Evolutionary conservation across 2,113 vertebrate species (phyloP), one percentile per base, ranked within the genome.

Genomic region (Anseranas semipalmata): DNA sequence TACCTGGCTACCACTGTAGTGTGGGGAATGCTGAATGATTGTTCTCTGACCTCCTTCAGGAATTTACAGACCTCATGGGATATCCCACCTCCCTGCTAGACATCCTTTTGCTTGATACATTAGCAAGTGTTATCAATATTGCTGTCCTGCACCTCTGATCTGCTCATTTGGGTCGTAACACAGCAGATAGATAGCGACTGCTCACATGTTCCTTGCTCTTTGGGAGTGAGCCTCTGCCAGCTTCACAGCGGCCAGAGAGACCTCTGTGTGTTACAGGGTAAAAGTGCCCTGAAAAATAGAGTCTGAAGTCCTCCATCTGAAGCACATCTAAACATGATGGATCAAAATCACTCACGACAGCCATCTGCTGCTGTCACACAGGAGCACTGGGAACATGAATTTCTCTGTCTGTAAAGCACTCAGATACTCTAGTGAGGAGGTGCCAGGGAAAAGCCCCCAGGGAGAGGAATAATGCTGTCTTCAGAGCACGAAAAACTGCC

Each of bases 141-240:
- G 56, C 62, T n/a, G 10, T 19, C 35, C 45, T 8, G 62, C 45
- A 27, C 41, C 8, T 35, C 46, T 13, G 6, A 16, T 3, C 9
- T 8, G 46, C 43, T 48, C 18, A 17, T 59, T 19, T 14, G 45
- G 72, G 68, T 24, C 12, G 22, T 18, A 55, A 30, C 0, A 4
- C 35, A 46, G 67, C 62, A 11, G 15, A 9, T 0, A 11, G 15
- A 9, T 0, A 35, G 53, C 0, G 24, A 35, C 55, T 30, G 59
- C 59, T 68, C 48, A 39, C 43, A 59, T 46, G 28, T 4, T 50
- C 48, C 33, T 43, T 17, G 22, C 45, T 80, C 43, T 77, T 70
- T 0, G 1, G 56, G n/a, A 60, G 21, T 9, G 30, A 90, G n/a
- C 25, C 73, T n/a, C 43, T 18, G 6, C 0, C 24, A 22, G 37